phyloP scores from a whole-genome alignment of 2,888 invertebrate genomes.

The Euphydryas editha region DNA sequence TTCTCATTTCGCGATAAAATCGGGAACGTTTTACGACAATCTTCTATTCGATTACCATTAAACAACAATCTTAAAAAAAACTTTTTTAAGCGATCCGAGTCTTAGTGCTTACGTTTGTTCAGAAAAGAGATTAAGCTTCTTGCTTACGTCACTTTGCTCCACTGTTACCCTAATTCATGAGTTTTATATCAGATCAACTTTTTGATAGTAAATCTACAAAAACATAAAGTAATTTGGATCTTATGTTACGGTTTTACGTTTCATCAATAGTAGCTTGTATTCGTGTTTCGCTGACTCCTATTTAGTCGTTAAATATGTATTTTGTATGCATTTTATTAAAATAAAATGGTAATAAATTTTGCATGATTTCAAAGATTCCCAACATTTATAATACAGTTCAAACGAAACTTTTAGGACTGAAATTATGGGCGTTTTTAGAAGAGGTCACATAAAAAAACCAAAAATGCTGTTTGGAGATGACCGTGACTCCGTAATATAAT shows the following conservation, averaged over 20 bases:
- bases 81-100: conserved; percentile 48
- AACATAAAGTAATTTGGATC: neutral
- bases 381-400: neutral
- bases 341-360: neutral
- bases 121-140: conserved; percentile 37
- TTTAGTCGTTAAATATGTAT: neutral
- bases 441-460: conserved; percentile 39
- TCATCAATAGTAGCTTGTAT: neutral
- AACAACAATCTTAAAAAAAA: conserved; percentile 76
- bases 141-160: conserved; percentile 31
- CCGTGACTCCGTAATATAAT: conserved; percentile 76
- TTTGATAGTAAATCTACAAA: neutral
- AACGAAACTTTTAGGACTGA: neutral
- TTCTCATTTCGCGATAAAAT: conserved; percentile 83
- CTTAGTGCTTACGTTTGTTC: conserved; percentile 42
- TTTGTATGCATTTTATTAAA: neutral
- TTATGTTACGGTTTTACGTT: neutral
- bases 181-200: conserved; percentile 19
- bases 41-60: conserved; percentile 81
- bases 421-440: conserved; percentile 5
- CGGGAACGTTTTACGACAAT: conserved; percentile 82
- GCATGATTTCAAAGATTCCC: neutral
- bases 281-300: neutral
- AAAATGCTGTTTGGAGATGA: conserved; percentile 52
- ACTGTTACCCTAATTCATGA: conserved; percentile 20